Percentiles rank a stretch among this genome's conserved stretches.
These are phyloP conservation scores for Malurus melanocephalus DNA, from an alignment of 2,113 vertebrate species.

Conservation along the genomic window DNA sequence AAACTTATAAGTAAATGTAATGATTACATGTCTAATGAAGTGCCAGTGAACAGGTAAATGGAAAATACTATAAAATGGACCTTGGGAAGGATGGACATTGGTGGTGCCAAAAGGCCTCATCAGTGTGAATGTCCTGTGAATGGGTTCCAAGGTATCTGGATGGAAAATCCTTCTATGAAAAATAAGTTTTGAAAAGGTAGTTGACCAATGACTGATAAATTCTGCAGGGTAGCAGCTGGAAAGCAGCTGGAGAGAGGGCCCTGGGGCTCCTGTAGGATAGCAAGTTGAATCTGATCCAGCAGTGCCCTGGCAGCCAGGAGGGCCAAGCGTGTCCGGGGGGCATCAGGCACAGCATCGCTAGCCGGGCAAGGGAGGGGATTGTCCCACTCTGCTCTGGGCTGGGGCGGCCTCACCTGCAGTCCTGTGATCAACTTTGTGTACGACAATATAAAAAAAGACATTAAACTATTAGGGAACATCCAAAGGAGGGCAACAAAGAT, in stretches of 20 bases:
- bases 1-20: not conserved
- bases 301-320: not conserved
- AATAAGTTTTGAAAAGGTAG: not conserved
- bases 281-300: fast-evolving
- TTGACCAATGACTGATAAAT: not conserved
- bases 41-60: not conserved
- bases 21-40: not conserved
- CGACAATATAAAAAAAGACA: fast-evolving
- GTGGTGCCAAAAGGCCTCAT: not conserved
- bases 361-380: fast-evolving
- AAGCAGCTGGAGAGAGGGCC: fast-evolving
- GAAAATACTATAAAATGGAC: not conserved
- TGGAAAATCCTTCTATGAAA: not conserved
- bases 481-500: not conserved
- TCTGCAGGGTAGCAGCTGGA: not conserved
- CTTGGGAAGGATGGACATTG: fast-evolving
- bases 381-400: fast-evolving
- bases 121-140: not conserved
- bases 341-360: not conserved
- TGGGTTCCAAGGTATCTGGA: not conserved
- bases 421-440: no score
- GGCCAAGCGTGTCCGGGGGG: fast-evolving
- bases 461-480: fast-evolving
- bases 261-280: fast-evolving
- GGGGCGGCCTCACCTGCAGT: fast-evolving